phyloP scores from a whole-genome alignment of 2,113 vertebrate species.

The Thunnus maccoyii region DNA sequence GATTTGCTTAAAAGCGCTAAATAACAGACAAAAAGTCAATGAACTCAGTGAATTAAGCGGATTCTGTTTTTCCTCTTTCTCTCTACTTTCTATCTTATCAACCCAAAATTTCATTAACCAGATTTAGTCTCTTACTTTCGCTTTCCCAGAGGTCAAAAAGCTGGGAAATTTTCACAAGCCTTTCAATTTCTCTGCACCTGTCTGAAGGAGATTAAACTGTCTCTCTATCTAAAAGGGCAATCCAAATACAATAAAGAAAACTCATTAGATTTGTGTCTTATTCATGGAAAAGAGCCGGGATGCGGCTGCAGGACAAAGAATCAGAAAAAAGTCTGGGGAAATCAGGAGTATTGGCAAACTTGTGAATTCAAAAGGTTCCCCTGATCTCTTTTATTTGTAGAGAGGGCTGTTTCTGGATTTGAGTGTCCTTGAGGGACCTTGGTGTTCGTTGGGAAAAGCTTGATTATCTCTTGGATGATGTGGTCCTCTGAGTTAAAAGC shows the following conservation, averaged over 20 bases:
- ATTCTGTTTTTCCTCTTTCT: neutral
- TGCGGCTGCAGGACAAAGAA: conserved; percentile 24
- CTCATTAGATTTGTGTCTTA: conserved; percentile 33
- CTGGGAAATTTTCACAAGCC: neutral
- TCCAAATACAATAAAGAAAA: neutral
- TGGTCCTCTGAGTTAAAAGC: conserved; percentile 45
- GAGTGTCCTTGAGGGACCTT: conserved; percentile 52
- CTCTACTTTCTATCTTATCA: neutral
- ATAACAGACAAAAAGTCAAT: too few species aligned
- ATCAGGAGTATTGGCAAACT: neutral
- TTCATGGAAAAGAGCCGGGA: neutral
- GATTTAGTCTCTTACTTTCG: rapidly evolving
- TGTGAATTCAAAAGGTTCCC: neutral
- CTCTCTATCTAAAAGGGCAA: conserved; percentile 5
- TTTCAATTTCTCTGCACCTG: conserved; percentile 24
- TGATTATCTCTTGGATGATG: conserved; percentile 42
- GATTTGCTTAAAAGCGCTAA: too few species aligned
- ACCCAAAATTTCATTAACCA: neutral
- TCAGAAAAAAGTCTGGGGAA: neutral
- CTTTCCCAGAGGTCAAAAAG: conserved; percentile 17
- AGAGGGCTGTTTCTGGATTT: neutral
- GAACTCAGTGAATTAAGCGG: too few species aligned
- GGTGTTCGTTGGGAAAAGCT: conserved; percentile 9
- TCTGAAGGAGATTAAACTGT: conserved; percentile 19
- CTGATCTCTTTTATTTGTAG: conserved; percentile 1